phyloP scores from a whole-genome alignment of 2,888 invertebrate genomes.

The Tineola bisselliella region DNA sequence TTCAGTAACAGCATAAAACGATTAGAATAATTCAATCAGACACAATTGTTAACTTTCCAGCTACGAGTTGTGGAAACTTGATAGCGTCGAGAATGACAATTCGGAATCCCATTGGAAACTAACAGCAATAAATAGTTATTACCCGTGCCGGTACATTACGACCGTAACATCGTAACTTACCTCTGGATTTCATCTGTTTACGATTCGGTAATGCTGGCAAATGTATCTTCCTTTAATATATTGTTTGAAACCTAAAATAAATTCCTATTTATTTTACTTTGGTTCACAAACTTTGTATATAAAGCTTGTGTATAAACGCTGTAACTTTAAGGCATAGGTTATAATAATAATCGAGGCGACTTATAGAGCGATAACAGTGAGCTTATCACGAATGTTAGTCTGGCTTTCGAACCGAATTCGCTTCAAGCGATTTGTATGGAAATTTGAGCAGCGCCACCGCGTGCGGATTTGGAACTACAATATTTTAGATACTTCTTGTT shows the following conservation, averaged over 20 bases:
- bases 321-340: neutral
- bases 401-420: too few species aligned
- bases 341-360: too few species aligned
- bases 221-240: constrained; percentile 1
- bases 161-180: constrained; percentile 5
- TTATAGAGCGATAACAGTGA: too few species aligned
- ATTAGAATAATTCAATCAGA: too few species aligned
- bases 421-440: too few species aligned
- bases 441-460: too few species aligned
- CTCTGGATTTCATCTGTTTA: constrained; percentile 7
- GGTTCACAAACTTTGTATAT: neutral
- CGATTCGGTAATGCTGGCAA: constrained; percentile 1
- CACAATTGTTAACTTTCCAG: neutral
- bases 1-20: too few species aligned
- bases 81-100: neutral
- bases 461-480: too few species aligned
- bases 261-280: neutral
- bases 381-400: too few species aligned
- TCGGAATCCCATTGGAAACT: neutral
- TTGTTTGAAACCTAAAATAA: constrained; percentile 3
- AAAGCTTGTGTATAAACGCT: neutral
- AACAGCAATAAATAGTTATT: constrained; percentile 9
- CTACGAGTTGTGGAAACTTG: neutral
- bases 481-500: too few species aligned
- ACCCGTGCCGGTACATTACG: neutral